Evolutionary conservation across 2,797 vertebrate species (phyloP).

Genomic region (Antennarius maculatus): DNA sequence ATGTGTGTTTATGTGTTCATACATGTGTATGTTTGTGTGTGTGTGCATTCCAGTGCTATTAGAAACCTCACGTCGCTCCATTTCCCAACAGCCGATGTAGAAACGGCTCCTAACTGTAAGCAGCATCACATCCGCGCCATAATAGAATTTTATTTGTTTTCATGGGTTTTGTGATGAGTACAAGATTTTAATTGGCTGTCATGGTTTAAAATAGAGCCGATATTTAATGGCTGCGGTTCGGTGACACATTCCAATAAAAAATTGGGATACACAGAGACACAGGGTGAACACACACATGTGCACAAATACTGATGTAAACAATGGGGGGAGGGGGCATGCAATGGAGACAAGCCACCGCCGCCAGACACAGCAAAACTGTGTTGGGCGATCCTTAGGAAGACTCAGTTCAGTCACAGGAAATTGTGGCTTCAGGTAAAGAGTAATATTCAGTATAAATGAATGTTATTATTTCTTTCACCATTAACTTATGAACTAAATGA

Average conservation of each 20-base stretch:
- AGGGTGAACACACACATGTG: conserved; percentile 17
- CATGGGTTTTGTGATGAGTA: conserved; percentile 69
- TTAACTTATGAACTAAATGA: background rate
- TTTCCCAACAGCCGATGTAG: conserved; percentile 54
- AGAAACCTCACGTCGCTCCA: conserved; percentile 57
- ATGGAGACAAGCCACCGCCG: conserved; percentile 60
- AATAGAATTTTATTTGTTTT: conserved; percentile 75
- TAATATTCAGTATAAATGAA: conserved; percentile 7
- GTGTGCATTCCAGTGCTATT: conserved; percentile 64
- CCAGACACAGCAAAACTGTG: conserved; percentile 52
- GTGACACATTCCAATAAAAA: conserved; percentile 72
- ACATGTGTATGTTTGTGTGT: background rate
- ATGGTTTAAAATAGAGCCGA: conserved; percentile 68
- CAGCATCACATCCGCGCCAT: conserved; percentile 63
- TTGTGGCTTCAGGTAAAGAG: conserved; percentile 16
- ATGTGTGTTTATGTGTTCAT: background rate
- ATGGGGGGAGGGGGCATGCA: conserved; percentile 66
- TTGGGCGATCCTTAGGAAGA: conserved; percentile 39
- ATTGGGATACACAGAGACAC: conserved; percentile 17
- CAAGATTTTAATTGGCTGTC: conserved; percentile 68
- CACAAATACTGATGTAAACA: conserved; percentile 72
- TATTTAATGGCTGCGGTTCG: conserved; percentile 68
- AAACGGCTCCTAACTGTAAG: conserved; percentile 50
- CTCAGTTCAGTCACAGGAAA: background rate
- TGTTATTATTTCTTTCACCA: background rate